Base-by-base conservation (phyloP, 2,113 vertebrate genomes). In the Nesoenas mayeri region DNA sequence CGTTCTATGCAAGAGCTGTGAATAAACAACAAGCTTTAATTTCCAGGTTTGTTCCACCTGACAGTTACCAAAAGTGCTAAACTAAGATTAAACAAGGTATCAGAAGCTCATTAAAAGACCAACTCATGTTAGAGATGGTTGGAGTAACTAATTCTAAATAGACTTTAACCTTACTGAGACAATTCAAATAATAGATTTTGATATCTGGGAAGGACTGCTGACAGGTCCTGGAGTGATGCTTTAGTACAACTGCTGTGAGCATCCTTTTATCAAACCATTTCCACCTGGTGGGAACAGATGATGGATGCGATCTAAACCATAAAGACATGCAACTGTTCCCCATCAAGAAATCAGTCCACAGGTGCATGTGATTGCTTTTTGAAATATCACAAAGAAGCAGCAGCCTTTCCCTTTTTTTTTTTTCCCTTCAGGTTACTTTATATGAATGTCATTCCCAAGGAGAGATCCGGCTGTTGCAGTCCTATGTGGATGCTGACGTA, bases 401-500 rank as follows among this genome's bases (percentile, higher is more conserved):
- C 25, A 75, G n/a, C 84, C 22, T 91, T 20, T 91, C 32, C n/a
- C 15, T 26, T 78, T 96, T 53, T 7, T 53, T 7, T 62, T 96
- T 72, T 82, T 81, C 34, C 67, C 16, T 75, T 48, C 96, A 99
- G 99, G 99, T 99, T 89, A 99, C 99, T 48, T 97, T 99, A 82
- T 99, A 99, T 79, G 99, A 99, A 95, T 99, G 99, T 93, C 99
- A 99, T 96, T 99, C 99, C 88, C 99, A 99, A 97, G 99, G 99
- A 94, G 99, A 99, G 97, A 98, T 99, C 31, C 95, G 99, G 72
- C 98, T 99, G 51, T 87, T 99, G 95, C 99, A 99, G 93, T 99
- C 99, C 15, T 99, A 99, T 0, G 99, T 99, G 20, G 99, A 99
- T 93, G 99, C 99, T 65, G 99, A 99, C 89, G 99, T 99, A 99